Evolutionary conservation across 2,888 invertebrate species (phyloP), one percentile per base, ranked within the genome.

Genomic region (Temnothorax unifasciatus): DNA sequence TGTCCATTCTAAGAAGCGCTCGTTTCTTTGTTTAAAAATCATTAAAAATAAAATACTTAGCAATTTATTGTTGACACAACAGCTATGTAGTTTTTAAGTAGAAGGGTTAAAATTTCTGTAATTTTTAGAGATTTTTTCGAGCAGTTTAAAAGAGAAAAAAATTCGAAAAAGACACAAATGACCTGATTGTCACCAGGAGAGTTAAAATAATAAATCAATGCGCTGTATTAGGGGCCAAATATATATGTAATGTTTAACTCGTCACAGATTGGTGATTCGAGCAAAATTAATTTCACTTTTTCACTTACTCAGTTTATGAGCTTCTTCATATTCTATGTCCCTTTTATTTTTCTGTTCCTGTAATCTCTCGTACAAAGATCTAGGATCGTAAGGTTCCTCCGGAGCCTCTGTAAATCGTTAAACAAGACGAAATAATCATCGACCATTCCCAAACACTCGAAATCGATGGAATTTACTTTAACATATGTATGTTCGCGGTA

Each of bases 251-350:
- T 3, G 29, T n/a, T 52, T 0, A 13, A 68, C n/a, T 47, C 5
- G 34, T 34, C 6, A 34, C 8, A 77, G n/a, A 57, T 54, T 15
- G 2, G 0, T 18, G 11, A 79, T 68, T 18, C 8, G 5, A 81
- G 6, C 9, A 44, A 59, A 66, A 64, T 59, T 5, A 47, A 64
- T 18, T 25, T 57, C 66, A 29, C 29, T 57, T 76, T 52, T 57
- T 73, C 34, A 95, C 97, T 96, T 95, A 99, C 99, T 99, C n/a
- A 99, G 96, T 95, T 98, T 98, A 93, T 98, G 98, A 3, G 99
- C 97, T 94, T 99, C 99, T 94, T 99, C 99, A 96, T 97, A 98
- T 95, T 99, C 99, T 29, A 98, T 96, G 89, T 99, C 98, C 92
- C 98, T 98, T 94, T 97, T 98, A 91, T 97, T 96, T 93, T 98